Evolutionary conservation across 2,113 vertebrate species (phyloP).

Genomic region (Dasyornis broadbenti): DNA sequence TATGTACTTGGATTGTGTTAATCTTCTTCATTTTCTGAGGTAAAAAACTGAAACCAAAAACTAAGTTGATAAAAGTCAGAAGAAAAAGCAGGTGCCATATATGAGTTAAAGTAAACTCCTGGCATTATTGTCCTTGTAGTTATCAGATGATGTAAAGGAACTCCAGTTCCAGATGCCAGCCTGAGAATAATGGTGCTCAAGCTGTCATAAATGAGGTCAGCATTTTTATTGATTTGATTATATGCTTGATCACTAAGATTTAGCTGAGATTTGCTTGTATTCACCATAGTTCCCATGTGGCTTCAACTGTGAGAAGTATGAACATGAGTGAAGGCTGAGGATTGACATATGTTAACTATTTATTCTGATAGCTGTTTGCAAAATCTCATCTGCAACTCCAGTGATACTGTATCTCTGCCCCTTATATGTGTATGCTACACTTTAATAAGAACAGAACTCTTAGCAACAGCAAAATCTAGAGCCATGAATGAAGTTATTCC

Average conservation of each 20-base stretch:
- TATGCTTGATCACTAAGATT: neutral
- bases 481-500: neutral
- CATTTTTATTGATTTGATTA: neutral
- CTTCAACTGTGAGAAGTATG: neutral
- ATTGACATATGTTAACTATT: neutral
- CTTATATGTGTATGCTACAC: neutral
- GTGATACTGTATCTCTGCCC: neutral
- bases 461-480: neutral
- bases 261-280: neutral
- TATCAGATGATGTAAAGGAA: neutral
- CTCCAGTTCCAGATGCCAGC: neutral
- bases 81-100: neutral
- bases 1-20: neutral
- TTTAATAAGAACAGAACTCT: neutral
- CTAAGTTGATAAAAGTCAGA: neutral
- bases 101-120: neutral
- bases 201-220: neutral
- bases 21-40: neutral
- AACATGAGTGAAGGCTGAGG: neutral
- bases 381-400: neutral
- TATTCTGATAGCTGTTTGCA: neutral
- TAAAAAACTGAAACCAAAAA: neutral
- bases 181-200: neutral
- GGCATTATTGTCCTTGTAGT: neutral
- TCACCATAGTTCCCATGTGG: neutral